Base-by-base conservation (phyloP, 1,140 invertebrate species). In the Stegodyphus dumicola region DNA sequence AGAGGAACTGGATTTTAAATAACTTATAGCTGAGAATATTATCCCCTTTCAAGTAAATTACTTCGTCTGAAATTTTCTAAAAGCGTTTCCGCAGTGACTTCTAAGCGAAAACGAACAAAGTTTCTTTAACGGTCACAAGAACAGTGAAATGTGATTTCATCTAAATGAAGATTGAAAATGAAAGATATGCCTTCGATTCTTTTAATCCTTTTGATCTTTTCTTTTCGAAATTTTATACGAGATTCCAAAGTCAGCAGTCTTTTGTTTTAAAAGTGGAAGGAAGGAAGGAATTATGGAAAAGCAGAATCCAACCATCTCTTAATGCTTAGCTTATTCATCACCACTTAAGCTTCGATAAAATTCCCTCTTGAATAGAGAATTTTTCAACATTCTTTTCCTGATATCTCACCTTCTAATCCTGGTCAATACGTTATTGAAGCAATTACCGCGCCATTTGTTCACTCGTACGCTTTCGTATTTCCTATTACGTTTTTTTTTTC, bases 251-350 rank as follows among this genome's bases (percentile, higher is more conserved):
- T 77, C 64, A 77, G 17, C 66, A n/a, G 7, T 66, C 53, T 77
- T 77, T 51, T 65, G 13, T 77, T 33, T 33, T 33, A 33, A 33
- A 33, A 33, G 33, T 33, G 33, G 33, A 33, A 33, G 33, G 33
- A 33, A 33, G 33, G 33, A 33, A 33, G 33, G 33, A 33, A 33
- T 33, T 33, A 33, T 33, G 33, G 33, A 33, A 33, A 33, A 33
- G 33, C 33, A 33, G 33, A 33, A 33, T 33, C 33, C 33, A 33
- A 33, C 33, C 33, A 33, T 33, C 33, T 17, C 54, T 77, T 66
- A 66, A 66, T 77, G 60, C 60, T 7, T 10, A 66, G 76, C 76
- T 67, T 77, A 77, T 51, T 77, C 76, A 77, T 77, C 76, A 77
- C 60, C 48, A 66, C 60, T 77, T 77, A 66, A 77, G 48, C 56